phyloP scores from a whole-genome alignment of 2,797 vertebrate genomes.

The Phaenicophaeus curvirostris region DNA sequence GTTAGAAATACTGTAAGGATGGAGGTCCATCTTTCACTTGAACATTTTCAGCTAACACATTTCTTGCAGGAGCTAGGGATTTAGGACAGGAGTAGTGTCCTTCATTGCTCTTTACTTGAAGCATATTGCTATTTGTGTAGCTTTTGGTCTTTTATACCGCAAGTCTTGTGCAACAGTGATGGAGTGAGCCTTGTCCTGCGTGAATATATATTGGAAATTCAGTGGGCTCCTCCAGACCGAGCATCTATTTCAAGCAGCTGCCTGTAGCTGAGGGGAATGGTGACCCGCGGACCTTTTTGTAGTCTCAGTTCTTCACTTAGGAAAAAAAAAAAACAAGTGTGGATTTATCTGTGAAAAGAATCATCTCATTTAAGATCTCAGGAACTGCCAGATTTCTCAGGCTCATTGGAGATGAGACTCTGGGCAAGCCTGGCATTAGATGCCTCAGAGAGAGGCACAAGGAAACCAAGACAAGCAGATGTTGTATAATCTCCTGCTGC shows the following conservation, averaged over 20 bases:
- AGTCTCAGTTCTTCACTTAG: background rate
- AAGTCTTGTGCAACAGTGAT: slow-evolving; percentile 8
- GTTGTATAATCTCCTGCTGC: background rate
- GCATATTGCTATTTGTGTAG: slow-evolving; percentile 23
- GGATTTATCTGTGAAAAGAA: slow-evolving; percentile 9
- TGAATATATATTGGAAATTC: background rate
- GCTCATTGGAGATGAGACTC: background rate
- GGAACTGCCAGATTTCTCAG: background rate
- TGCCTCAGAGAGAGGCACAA: background rate
- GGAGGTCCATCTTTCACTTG: slow-evolving; percentile 44
- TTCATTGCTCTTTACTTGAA: slow-evolving; percentile 48
- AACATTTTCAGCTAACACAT: slow-evolving; percentile 42
- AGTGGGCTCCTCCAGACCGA: background rate
- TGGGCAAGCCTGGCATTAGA: background rate
- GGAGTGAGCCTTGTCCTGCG: background rate
- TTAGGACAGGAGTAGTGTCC: slow-evolving; percentile 37
- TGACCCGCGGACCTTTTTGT: background rate
- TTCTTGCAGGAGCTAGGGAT: slow-evolving; percentile 2
- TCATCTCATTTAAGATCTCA: background rate
- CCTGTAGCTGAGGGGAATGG: background rate
- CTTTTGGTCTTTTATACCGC: slow-evolving; percentile 2
- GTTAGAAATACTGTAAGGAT: slow-evolving; percentile 24
- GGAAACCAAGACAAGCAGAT: background rate
- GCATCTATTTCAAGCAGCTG: slow-evolving; percentile 18
- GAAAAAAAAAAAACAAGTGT: background rate